Percentiles rank a stretch among this genome's conserved stretches.
Evolutionary conservation across 2,888 invertebrate genomes (phyloP).

Genomic region (Epiblema foenella): DNA sequence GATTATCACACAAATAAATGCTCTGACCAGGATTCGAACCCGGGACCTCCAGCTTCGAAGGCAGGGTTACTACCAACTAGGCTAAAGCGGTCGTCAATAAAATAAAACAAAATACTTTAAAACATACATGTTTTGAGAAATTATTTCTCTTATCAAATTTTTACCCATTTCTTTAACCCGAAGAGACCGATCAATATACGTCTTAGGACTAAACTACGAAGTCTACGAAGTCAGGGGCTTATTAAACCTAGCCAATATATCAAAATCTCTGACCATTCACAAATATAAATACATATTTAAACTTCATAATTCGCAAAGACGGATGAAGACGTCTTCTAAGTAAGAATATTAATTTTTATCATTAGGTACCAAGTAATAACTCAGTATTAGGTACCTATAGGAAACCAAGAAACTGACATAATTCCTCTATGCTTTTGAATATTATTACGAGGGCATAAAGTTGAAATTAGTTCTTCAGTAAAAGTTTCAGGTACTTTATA

Average conservation of each 20-base stretch:
- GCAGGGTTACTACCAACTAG: too few species aligned
- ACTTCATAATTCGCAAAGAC: neutral
- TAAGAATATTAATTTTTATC: neutral
- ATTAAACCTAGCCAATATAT: too few species aligned
- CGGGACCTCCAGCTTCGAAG: too few species aligned
- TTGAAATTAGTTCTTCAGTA: neutral
- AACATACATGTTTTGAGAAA: neutral
- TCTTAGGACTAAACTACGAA: too few species aligned
- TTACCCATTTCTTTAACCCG: neutral
- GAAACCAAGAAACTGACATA: neutral
- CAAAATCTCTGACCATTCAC: neutral
- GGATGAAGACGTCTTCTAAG: neutral
- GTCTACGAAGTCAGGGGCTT: too few species aligned
- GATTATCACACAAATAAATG: too few species aligned
- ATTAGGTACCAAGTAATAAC: neutral
- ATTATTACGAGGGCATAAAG: conserved; percentile 8
- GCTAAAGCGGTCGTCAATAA: too few species aligned
- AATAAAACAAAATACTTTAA: too few species aligned
- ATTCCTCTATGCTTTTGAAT: neutral
- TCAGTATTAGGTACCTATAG: too few species aligned
- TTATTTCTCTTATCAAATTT: neutral
- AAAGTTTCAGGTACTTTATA: neutral
- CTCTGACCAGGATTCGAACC: too few species aligned
- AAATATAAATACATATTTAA: neutral
- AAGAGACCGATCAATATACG: neutral